phyloP scores from a whole-genome alignment of 2,797 vertebrate species.

The Pseudochirops corinnae region DNA sequence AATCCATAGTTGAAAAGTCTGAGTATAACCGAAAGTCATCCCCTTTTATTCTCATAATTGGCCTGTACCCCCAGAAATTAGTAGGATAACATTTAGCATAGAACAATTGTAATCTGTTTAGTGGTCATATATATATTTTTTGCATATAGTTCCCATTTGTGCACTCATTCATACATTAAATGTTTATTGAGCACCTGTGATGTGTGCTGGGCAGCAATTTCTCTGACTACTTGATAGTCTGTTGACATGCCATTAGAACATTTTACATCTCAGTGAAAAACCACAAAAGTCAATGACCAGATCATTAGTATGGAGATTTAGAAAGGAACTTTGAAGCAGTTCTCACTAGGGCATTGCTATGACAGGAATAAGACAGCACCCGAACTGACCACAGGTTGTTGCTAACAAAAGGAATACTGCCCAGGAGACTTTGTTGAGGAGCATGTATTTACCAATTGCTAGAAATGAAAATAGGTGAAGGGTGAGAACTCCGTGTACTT shows the following conservation, averaged over 20 bases:
- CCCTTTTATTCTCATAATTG: background rate
- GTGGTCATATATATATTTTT: background rate
- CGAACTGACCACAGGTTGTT: background rate
- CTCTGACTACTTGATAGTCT: background rate
- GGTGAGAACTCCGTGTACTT: background rate
- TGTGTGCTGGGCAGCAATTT: background rate
- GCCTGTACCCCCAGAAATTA: background rate
- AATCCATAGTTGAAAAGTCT: background rate
- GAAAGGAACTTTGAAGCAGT: background rate
- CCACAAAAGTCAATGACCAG: background rate
- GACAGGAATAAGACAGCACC: background rate
- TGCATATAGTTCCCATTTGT: background rate
- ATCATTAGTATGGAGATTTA: background rate
- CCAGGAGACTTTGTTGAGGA: background rate
- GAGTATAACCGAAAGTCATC: background rate
- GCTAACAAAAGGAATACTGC: background rate
- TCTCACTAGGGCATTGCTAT: background rate
- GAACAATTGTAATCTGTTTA: background rate
- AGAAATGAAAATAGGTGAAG: background rate
- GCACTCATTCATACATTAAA: background rate
- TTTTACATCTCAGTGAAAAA: background rate
- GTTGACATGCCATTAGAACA: background rate
- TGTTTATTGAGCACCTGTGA: background rate
- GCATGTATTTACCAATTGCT: background rate
- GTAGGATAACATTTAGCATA: background rate